Conservation (phyloP, 2,113 vertebrate genomes). For the Meleagris gallopavo region DNA sequence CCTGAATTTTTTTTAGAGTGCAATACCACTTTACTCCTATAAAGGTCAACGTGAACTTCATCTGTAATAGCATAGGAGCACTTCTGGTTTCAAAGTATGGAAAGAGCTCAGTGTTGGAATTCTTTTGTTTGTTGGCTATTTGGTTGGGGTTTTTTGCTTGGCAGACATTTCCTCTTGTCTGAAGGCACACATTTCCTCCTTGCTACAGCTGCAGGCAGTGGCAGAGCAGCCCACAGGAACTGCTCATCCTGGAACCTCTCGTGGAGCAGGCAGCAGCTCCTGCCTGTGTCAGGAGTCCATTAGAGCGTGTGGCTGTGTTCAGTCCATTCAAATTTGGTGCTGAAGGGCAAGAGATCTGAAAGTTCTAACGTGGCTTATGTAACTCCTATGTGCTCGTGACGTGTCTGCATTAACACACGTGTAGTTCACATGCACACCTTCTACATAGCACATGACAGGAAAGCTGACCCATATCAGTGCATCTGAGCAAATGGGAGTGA, state of each 20-base stretch:
- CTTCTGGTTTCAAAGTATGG: neutral
- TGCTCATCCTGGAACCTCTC: neutral
- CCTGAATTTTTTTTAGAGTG: neutral
- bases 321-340: accelerated
- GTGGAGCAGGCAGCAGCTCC: neutral
- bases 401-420: neutral
- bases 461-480: neutral
- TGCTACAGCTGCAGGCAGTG: slow-evolving; percentile 14
- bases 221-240: neutral
- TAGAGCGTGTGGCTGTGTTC: neutral
- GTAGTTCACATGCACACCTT: neutral
- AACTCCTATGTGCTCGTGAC: too few species aligned
- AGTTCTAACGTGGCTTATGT: accelerated
- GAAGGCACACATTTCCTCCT: neutral
- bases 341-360: neutral
- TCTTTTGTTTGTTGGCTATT: neutral
- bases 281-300: neutral
- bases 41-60: neutral
- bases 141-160: neutral
- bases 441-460: neutral
- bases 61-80: neutral
- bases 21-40: neutral
- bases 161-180: neutral
- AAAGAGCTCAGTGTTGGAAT: neutral
- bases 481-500: neutral